Evolutionary conservation across 2,797 vertebrate genomes (phyloP), one percentile per base, ranked within the genome.

Genomic region (Rhabdophis nuchalis): DNA sequence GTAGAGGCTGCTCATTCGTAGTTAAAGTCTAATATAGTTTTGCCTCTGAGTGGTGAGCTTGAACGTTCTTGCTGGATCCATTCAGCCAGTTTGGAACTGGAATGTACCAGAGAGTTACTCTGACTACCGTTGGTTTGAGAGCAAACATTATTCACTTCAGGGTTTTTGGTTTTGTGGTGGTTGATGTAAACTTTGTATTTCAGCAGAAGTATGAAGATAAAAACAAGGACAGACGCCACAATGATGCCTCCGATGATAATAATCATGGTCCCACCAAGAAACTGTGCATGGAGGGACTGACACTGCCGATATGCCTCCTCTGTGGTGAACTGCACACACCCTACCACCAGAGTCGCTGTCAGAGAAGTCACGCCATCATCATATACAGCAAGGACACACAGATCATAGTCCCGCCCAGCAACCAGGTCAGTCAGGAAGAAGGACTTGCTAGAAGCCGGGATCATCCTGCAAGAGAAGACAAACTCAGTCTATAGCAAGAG

Each of bases 121-220:
- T 98, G 98, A 82, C 98, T 97, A 0, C 98, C 98, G 0, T 99
- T 99, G 96, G 98, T 99, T 94, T 99, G 98, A 0, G 98, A 98
- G 96, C 98, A 98, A 87, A 98, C 98, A 13, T 98, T 98, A 92
- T 94, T 98, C 0, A 98, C 97, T 11, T 97, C 98, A 0, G 98
- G 36, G 0, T 97, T 92, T 93, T 98, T 98, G 92, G 97, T 97
- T 90, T 98, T 98, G 97, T 97, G 98, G 95, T 98, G 98, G 97
- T 97, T 97, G 86, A 97, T 98, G 97, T 98, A 98, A 87, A 99
- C 97, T 96, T 99, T 99, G 90, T 99, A 99, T 64, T 98, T 98
- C 98, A 99, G 98, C 90, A 99, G 97, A 18, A 99, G 98, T 94
- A 99, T 98, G 97, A 99, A 98, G 97, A 99, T 99, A 96, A 99